Conservation (phyloP, 2,113 vertebrate species). For the Acanthochromis polyacanthus region DNA sequence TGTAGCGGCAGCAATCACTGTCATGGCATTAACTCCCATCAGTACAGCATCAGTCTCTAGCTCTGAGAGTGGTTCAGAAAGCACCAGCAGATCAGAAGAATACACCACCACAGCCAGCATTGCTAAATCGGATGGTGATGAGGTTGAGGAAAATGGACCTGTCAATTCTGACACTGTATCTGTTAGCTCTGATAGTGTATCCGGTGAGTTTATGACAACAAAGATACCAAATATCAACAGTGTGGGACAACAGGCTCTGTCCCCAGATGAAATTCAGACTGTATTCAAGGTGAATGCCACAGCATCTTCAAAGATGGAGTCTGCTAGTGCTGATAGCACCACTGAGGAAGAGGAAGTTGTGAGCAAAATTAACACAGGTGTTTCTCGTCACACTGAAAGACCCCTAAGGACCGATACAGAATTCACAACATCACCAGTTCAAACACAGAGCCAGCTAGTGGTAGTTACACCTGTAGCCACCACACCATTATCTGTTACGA, state of each 20-base stretch:
- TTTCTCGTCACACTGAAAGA: slow-evolving; percentile 33
- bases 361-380: slow-evolving; percentile 30
- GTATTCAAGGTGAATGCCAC: slow-evolving; percentile 66
- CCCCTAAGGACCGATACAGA: slow-evolving; percentile 9
- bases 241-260: slow-evolving; percentile 18
- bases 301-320: slow-evolving; percentile 44
- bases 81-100: slow-evolving; percentile 52
- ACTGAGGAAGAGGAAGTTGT: slow-evolving; percentile 43
- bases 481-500: slow-evolving; percentile 26
- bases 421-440: slow-evolving; percentile 39
- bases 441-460: slow-evolving; percentile 31
- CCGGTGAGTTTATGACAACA: slow-evolving; percentile 34
- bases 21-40: not conserved
- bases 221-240: slow-evolving; percentile 19
- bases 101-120: slow-evolving; percentile 9
- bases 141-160: slow-evolving; percentile 27
- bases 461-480: slow-evolving; percentile 20
- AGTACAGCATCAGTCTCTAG: slow-evolving; percentile 28
- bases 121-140: slow-evolving; percentile 7
- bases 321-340: slow-evolving; percentile 21
- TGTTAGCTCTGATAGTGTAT: slow-evolving; percentile 34
- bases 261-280: slow-evolving; percentile 65
- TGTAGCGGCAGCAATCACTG: slow-evolving; percentile 12
- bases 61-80: slow-evolving; percentile 45
- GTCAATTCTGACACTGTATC: slow-evolving; percentile 24